Base-by-base conservation (phyloP, 2,888 invertebrate genomes). In the Thymelicus sylvestris region DNA sequence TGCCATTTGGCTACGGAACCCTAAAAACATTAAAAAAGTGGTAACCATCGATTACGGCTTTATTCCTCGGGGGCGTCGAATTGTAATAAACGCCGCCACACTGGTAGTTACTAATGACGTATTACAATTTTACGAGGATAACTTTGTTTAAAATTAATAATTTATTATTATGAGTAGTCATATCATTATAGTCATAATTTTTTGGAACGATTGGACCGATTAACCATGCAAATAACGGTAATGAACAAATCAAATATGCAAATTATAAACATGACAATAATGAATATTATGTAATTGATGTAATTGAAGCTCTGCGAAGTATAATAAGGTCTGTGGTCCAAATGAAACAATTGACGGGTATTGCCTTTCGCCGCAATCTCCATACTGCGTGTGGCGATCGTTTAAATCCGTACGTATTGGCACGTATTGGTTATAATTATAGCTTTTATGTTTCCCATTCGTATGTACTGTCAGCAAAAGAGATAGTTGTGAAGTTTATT, bases 221-320 rank as follows among this genome's bases (percentile, higher is more conserved):
- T 70, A 70, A 64, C 41, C 64, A 39, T 65, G 64, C 64, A 69
- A 64, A 69, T 69, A 69, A 64, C 47, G 39, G 55, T 63, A 68
- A 68, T 63, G 68, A 63, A 57, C 63, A 69, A 69, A 69, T 69
- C 63, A 69, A 69, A 64, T 69, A 69, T 69, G 68, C 68, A 69
- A 69, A 69, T 68, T 31, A 63, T 68, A 68, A 68, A 68, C 68
- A 68, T 68, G 68, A 68, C 68, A 68, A 63, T 68, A 68, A 63
- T 63, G 68, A 68, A 68, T 69, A 59, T 69, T 63, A 69, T 69
- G 47, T 63, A 69, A 69, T 69, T 59, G 63, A 62, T 39, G 68
- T 69, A 69, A 69, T 57, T 63, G 68, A 57, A 47, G 57, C 63
- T 63, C 63, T 64, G 68, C 52, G 63, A 57, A 69, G 62, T 69